Evolutionary conservation across 1,140 invertebrate species (phyloP).

Genomic region (Eumeta japonica): DNA sequence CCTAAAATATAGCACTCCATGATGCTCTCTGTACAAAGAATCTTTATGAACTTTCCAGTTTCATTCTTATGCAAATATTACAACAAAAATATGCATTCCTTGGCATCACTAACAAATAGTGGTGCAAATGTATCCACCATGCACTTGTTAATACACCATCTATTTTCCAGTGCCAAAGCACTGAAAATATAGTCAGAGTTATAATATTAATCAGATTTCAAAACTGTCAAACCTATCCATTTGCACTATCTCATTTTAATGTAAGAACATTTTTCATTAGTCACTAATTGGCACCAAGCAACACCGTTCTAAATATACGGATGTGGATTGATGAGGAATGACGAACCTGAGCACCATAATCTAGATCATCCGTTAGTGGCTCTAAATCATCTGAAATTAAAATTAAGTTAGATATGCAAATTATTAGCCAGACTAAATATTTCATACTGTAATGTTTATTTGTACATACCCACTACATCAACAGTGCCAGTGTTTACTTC

Average conservation of each 20-base stretch:
- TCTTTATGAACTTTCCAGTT: slow-evolving; percentile 76
- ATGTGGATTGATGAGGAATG: slow-evolving; percentile 84
- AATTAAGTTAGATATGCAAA: slow-evolving; percentile 6
- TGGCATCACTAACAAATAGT: slow-evolving; percentile 86
- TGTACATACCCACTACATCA: slow-evolving; percentile 69
- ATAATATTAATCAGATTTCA: slow-evolving; percentile 88
- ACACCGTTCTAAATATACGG: slow-evolving; percentile 62
- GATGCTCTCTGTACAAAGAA: slow-evolving; percentile 74
- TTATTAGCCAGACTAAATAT: slow-evolving; percentile 5
- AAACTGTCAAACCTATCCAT: slow-evolving; percentile 92
- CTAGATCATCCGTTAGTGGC: slow-evolving; percentile 73
- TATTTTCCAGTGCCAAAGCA: slow-evolving; percentile 75
- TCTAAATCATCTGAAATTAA: slow-evolving; percentile 76
- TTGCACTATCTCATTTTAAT: slow-evolving; percentile 81
- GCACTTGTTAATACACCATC: slow-evolving; percentile 64
- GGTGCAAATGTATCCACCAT: slow-evolving; percentile 90
- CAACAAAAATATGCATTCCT: slow-evolving; percentile 92
- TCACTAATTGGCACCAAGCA: slow-evolving; percentile 47
- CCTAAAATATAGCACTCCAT: slow-evolving; percentile 85
- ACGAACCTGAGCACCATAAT: slow-evolving; percentile 68
- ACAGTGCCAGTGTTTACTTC: slow-evolving; percentile 84
- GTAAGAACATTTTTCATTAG: slow-evolving; percentile 77
- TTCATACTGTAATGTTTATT: neutral
- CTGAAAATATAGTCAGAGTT: slow-evolving; percentile 78
- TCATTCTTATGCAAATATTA: slow-evolving; percentile 91